phyloP scores from a whole-genome alignment of 2,113 vertebrate species.

The Butastur rufipennis region DNA sequence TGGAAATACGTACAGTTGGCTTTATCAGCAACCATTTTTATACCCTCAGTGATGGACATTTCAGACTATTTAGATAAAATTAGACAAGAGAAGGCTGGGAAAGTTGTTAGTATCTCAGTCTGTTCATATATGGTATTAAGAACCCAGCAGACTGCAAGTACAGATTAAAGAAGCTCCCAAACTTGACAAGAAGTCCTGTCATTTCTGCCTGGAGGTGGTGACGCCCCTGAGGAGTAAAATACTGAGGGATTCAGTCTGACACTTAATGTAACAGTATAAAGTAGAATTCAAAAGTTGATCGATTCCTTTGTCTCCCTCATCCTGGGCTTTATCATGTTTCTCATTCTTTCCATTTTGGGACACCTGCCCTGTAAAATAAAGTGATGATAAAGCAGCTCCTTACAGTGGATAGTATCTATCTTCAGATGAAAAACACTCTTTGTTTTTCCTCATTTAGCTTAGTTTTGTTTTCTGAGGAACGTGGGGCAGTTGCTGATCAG shows the following conservation, averaged over 20 bases:
- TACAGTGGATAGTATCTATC: background rate
- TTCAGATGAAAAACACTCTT: background rate
- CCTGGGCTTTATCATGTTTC: background rate
- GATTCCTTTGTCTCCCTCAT: background rate
- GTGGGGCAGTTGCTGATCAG: background rate
- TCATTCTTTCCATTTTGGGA: background rate
- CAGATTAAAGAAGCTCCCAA: background rate
- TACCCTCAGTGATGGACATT: background rate
- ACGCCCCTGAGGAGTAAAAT: background rate
- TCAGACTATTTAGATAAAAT: background rate
- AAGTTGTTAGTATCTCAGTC: background rate
- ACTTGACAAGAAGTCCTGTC: background rate
- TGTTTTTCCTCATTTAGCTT: background rate
- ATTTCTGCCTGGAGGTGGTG: background rate
- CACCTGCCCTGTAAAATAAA: background rate
- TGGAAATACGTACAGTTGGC: background rate
- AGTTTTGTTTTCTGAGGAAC: background rate
- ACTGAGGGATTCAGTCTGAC: background rate
- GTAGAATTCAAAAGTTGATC: background rate
- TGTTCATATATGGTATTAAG: background rate
- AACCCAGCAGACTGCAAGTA: background rate
- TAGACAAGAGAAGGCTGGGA: background rate
- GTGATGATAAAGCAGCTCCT: background rate
- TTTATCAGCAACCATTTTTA: background rate
- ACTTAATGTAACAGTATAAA: background rate